Percentiles rank a stretch among this genome's conserved stretches.
phyloP scores from a whole-genome alignment of 2,113 vertebrate genomes.

The Ranitomeya variabilis region DNA sequence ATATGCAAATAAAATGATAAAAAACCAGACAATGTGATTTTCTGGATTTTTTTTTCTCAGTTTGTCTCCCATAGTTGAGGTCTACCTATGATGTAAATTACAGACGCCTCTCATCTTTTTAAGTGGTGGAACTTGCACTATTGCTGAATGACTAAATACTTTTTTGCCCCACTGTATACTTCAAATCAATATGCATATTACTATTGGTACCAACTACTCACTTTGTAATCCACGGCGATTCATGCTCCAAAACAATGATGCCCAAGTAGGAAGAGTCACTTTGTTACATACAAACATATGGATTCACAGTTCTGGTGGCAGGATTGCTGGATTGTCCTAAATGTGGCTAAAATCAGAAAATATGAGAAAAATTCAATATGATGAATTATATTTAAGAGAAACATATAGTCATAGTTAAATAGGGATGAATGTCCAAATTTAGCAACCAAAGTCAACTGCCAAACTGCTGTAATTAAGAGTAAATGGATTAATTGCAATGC shows the following conservation, averaged over 20 bases:
- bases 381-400: background rate
- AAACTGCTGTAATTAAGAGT: background rate
- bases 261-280: background rate
- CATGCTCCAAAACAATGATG: background rate
- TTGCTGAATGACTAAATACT: too few relatives aligned
- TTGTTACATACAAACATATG: background rate
- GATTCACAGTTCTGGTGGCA: background rate
- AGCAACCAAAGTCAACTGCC: background rate
- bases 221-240: background rate
- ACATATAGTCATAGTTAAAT: background rate
- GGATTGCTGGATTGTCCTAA: background rate
- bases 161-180: too few relatives aligned
- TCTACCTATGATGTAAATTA: too few relatives aligned
- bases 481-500: background rate
- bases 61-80: too few relatives aligned
- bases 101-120: too few relatives aligned
- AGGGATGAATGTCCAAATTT: background rate
- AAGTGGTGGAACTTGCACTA: too few relatives aligned
- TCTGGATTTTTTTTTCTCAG: too few relatives aligned
- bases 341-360: background rate
- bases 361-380: background rate
- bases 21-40: too few relatives aligned
- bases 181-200: background rate
- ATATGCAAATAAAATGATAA: too few relatives aligned
- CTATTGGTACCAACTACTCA: background rate